phyloP scores from a whole-genome alignment of 2,888 invertebrate genomes.

The Drosophila neonasuta region DNA sequence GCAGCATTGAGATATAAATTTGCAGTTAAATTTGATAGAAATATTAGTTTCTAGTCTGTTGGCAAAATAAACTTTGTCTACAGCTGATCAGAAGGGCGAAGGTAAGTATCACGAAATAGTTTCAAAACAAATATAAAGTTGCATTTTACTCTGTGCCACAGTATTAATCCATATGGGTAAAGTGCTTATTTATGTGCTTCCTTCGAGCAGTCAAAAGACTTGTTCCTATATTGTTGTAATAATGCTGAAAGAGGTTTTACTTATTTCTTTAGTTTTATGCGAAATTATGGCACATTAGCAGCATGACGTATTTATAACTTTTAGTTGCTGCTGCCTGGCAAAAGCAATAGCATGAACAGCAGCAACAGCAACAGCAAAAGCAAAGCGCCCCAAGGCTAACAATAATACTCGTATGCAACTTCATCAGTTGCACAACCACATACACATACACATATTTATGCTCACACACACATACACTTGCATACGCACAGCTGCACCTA shows the following conservation, averaged over 20 bases:
- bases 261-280: conserved; percentile 48
- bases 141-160: conserved; percentile 5
- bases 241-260: conserved; percentile 29
- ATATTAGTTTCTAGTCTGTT: conserved; percentile 2
- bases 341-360: conserved; percentile 43
- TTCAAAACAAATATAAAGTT: conserved; percentile 16
- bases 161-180: conserved; percentile 39
- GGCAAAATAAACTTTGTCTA: conserved; percentile 5
- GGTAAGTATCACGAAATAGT: conserved; percentile 21
- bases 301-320: conserved; percentile 70
- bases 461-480: neutral
- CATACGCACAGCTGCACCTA: conserved; percentile 34
- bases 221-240: conserved; percentile 26
- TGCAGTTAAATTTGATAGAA: neutral
- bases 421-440: conserved; percentile 33
- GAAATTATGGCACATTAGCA: conserved; percentile 68
- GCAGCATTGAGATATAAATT: neutral
- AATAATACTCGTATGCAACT: conserved; percentile 54
- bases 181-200: conserved; percentile 36
- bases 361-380: conserved; percentile 45
- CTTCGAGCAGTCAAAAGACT: conserved; percentile 22
- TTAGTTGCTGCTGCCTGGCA: conserved; percentile 44
- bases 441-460: conserved; percentile 5
- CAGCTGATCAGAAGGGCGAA: neutral
- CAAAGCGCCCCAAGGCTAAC: conserved; percentile 51